Evolutionary conservation across 2,797 vertebrate genomes (phyloP).

Genomic region (Eulemur coronatus): DNA sequence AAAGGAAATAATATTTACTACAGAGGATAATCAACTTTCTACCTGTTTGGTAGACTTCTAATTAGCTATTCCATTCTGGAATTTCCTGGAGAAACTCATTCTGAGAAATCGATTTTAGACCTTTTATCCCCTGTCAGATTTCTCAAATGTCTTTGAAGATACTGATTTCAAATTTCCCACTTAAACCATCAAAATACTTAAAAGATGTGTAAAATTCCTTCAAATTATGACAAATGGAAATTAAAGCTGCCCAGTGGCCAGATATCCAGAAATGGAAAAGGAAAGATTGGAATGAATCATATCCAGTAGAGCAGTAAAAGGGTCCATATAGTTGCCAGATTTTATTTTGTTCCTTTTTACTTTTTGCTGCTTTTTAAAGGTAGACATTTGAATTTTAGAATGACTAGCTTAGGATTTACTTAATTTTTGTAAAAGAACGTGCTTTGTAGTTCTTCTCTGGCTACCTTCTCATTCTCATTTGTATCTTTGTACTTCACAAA

Average conservation of each 20-base stretch:
- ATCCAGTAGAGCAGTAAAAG: background rate
- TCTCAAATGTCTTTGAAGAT: slow-evolving; percentile 37
- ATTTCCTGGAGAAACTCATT: background rate
- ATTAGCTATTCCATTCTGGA: background rate
- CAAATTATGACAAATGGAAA: background rate
- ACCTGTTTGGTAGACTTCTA: background rate
- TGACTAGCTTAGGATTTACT: background rate
- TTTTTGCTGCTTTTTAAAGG: slow-evolving; percentile 23
- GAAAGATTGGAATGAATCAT: background rate
- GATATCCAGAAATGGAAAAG: background rate
- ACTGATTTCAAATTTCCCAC: background rate
- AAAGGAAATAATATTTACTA: background rate
- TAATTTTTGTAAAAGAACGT: background rate
- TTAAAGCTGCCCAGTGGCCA: background rate
- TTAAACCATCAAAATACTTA: slow-evolving; percentile 41
- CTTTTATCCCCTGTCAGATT: background rate
- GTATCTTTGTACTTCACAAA: background rate
- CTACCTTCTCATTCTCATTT: background rate
- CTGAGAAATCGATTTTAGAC: slow-evolving; percentile 36
- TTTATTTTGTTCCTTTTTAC: slow-evolving; percentile 10
- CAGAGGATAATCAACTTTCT: background rate
- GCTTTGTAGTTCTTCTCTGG: background rate
- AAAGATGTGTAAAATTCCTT: slow-evolving; percentile 15
- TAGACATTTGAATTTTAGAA: slow-evolving; percentile 44
- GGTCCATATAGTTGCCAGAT: background rate